Base-by-base conservation (phyloP, 1,140 invertebrate genomes). In the Drosophila obscura region DNA sequence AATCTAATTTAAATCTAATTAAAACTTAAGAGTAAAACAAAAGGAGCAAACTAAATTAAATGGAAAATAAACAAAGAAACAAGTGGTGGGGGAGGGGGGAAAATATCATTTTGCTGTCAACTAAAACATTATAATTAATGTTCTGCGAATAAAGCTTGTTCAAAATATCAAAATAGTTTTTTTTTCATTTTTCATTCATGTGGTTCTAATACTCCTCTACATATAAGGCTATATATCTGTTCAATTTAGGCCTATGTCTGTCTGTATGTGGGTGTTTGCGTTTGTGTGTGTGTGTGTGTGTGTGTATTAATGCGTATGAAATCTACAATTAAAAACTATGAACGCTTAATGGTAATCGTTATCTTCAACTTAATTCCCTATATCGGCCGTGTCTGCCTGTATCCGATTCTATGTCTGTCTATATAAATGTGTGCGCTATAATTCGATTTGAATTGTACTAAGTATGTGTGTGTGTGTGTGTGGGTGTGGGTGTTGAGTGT, bases 81-180 rank as follows among this genome's bases (percentile, higher is more conserved):
- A 64, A 65, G 22, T 50, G 7, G 19, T 1, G 19, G 0, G 1
- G 19, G 19, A 1, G 19, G 1, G 1, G 52, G 60, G n/a, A 4
- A 13, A 44, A 72, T 57, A 68, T 44, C 46, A 57, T 64, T 73
- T 77, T 50, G 28, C 66, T 73, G 52, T 80, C 52, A 64, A 44
- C 52, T 56, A 55, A 51, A 73, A 64, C 39, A 67, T 56, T 51
- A 73, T 57, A 61, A 49, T 49, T 49, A 31, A 64, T 64, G 52
- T 59, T 62, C 62, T 56, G 59, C 64, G 68, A 84, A 74, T 84
- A 84, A 88, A 88, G 78, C 75, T 85, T 77, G 35, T 72, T 44
- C 62, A 78, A 77, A 63, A 83, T 82, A 82, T 88, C 61, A 82
- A 67, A 85, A 69, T n/a, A 53, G 31, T 9, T 31, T 65, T 49